These are phyloP conservation scores for Cololabis saira DNA, from an alignment of 2,113 vertebrate species.

Conservation along the genomic window DNA sequence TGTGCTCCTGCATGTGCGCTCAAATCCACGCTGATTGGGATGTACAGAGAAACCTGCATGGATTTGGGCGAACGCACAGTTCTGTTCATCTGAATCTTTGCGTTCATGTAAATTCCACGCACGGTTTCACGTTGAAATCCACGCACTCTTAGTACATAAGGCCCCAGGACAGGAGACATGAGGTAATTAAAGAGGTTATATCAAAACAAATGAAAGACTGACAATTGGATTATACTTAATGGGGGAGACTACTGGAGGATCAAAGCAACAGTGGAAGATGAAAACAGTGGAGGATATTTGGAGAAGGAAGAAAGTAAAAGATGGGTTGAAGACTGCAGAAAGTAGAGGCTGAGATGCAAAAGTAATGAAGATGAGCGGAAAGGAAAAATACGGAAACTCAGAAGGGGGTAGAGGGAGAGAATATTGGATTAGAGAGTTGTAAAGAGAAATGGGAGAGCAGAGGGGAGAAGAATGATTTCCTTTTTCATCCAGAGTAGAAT, in stretches of 20 bases:
- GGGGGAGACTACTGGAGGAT: constrained; percentile 30
- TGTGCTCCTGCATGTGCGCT: too few relatives aligned
- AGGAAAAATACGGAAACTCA: constrained; percentile 18
- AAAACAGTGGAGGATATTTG: constrained; percentile 22
- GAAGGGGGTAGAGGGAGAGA: constrained; percentile 27
- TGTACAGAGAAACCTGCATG: too few relatives aligned
- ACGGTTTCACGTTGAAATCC: too few relatives aligned
- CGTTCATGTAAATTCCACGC: too few relatives aligned
- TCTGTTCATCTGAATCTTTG: too few relatives aligned
- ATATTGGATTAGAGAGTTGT: constrained; percentile 62
- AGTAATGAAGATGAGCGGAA: constrained; percentile 46
- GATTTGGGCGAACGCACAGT: too few relatives aligned
- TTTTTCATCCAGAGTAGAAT: constrained; percentile 62
- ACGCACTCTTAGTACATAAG: too few relatives aligned
- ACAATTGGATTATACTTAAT: constrained; percentile 25
- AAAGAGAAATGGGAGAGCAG: constrained; percentile 39
- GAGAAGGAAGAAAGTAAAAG: constrained; percentile 43
- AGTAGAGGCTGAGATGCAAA: constrained; percentile 41
- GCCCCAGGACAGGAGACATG: too few relatives aligned
- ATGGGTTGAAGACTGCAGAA: constrained; percentile 51
- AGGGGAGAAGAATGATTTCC: constrained; percentile 48
- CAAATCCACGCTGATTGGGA: too few relatives aligned
- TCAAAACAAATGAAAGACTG: constrained; percentile 12
- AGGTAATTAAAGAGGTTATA: neutral
- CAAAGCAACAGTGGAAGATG: constrained; percentile 33